phyloP scores from a whole-genome alignment of 2,797 vertebrate genomes.

The Enteromius unitaeniatus region DNA sequence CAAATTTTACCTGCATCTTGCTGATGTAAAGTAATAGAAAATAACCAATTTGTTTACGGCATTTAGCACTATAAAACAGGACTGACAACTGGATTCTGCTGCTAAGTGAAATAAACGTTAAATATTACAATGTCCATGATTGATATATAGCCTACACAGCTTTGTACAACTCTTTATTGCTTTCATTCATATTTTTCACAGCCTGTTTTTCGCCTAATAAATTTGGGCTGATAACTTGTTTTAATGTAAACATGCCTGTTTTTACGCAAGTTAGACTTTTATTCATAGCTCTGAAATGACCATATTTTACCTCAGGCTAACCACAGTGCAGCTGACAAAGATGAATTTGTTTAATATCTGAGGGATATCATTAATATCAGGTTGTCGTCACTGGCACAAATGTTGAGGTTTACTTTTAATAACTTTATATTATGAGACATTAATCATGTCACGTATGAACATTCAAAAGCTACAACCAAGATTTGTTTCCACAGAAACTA shows the following conservation, averaged over 20 bases:
- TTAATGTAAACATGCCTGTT: conserved; percentile 13
- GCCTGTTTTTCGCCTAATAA: background rate
- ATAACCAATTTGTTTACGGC: no score
- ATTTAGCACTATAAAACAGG: background rate
- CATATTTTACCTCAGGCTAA: conserved; percentile 10
- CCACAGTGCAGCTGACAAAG: conserved; percentile 5
- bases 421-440: conserved; percentile 56
- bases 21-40: no score
- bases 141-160: background rate
- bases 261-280: background rate
- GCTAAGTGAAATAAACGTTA: background rate
- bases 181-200: background rate
- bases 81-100: background rate
- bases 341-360: conserved; percentile 57
- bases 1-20: no score
- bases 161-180: background rate
- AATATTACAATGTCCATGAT: background rate
- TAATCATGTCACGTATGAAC: conserved; percentile 66
- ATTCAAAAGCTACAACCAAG: conserved; percentile 63
- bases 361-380: conserved; percentile 25
- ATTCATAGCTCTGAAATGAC: background rate
- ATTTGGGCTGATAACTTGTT: background rate
- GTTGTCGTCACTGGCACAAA: background rate
- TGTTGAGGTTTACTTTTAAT: conserved; percentile 52
- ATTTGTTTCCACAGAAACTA: background rate